Evolutionary conservation across 2,113 vertebrate genomes (phyloP), one percentile per base, ranked within the genome.

Genomic region (Coryphaenoides rupestris): DNA sequence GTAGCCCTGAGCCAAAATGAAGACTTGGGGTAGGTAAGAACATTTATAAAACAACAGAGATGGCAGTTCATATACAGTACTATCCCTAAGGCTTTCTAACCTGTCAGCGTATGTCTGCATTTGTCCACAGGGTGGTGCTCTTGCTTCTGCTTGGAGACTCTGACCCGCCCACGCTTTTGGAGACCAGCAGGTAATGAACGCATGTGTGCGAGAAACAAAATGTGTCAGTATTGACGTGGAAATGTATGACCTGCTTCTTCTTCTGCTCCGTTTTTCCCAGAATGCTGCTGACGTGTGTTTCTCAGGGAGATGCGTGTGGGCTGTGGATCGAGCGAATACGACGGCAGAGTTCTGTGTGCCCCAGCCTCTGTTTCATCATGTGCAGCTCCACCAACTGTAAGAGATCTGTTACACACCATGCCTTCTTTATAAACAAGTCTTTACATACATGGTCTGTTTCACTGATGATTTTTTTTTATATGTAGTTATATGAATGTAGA

Each of bases 321-420:
- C 69, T 93, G 66, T 98, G 96, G 96, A 85, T 97, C 68, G 91
- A 95, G 72, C 92, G 94, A 75, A 92, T 98, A 78, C 84, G 72
- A 58, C 90, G 93, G 63, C 87, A 91, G 57, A 83, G 74, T 0
- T 91, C 91, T 0, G 86, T 95, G 33, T 87, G 82, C 45, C 80
- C 89, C 73, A 95, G 86, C 69, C 83, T 98, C 21, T 95, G 94
- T 70, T 99, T 99, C 88, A 95, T 99, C 87, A 98, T 99, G 95
- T 90, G 87, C 84, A 98, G 95, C 79, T 99, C 96, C 55, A 99
- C 95, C 56, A 98, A 95, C 56, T 90, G 97, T 98, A 87, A 82
- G 55, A 26, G 52, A 19, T 15, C 7, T 65, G 21, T 56, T 9
- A 33, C 3, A 60, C 15, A 60, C 1, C 13, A 19, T 60, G 19